These are phyloP conservation scores for Ascaphus truei DNA, from an alignment of 2,113 vertebrate species.

Conservation along the genomic window DNA sequence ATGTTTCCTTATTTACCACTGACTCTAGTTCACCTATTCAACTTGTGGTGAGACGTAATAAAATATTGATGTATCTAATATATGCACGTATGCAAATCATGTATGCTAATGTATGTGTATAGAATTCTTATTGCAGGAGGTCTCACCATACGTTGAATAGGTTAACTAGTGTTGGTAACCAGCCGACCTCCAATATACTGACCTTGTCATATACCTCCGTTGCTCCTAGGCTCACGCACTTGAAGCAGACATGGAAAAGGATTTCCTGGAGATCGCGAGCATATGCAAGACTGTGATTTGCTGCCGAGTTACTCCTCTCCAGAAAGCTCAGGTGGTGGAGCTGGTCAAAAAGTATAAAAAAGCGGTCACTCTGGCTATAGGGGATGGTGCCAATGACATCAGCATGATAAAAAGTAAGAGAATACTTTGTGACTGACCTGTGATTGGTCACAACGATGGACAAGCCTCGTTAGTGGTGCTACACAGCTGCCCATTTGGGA, in stretches of 20 bases:
- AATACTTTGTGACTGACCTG: not conserved
- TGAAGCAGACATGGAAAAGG: slow-evolving; percentile 64
- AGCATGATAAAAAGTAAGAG: slow-evolving; percentile 78
- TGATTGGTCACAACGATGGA: too few relatives aligned
- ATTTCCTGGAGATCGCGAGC: slow-evolving; percentile 69
- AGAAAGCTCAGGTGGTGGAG: slow-evolving; percentile 76
- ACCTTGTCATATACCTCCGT: not conserved
- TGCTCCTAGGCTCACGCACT: slow-evolving; percentile 58
- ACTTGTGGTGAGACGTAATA: too few relatives aligned
- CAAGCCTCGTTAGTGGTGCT: too few relatives aligned
- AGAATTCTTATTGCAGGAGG: too few relatives aligned
- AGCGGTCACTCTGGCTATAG: slow-evolving; percentile 68
- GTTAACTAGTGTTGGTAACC: too few relatives aligned
- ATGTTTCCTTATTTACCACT: too few relatives aligned
- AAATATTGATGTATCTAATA: too few relatives aligned
- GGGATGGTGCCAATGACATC: slow-evolving; percentile 78
- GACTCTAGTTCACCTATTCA: too few relatives aligned
- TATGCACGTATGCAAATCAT: too few relatives aligned
- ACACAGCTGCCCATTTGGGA: too few relatives aligned
- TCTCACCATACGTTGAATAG: too few relatives aligned
- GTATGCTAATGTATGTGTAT: too few relatives aligned
- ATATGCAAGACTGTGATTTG: slow-evolving; percentile 74
- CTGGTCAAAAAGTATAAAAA: slow-evolving; percentile 71
- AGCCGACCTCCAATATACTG: not conserved
- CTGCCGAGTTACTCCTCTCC: slow-evolving; percentile 72